Base-by-base conservation (phyloP, 2,113 vertebrate genomes). In the Tiliqua scincoides region DNA sequence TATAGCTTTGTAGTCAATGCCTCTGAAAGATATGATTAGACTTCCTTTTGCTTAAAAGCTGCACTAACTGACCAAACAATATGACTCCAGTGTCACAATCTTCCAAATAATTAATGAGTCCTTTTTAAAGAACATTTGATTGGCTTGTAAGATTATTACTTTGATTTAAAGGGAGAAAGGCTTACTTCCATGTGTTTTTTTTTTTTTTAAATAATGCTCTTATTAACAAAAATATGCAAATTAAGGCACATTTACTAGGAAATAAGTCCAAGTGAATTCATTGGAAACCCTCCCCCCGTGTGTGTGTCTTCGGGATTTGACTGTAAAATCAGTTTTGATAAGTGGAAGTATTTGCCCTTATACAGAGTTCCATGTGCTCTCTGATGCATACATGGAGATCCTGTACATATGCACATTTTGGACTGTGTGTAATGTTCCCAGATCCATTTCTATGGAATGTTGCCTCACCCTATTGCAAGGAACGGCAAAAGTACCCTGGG, bases 1-100 rank as follows among this genome's bases (percentile, higher is more conserved):
- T 95, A 83, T 93, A 92, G 91, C 95, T 94, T 94, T 95, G 94
- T 95, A 95, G 89, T 89, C 73, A 86, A 84, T 92, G 84, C 83
- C 85, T 84, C 85, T 83, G 43, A 92, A 95, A 93, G 89, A 93
- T 92, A 91, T 86, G 88, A 89, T 91, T 87, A 57, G 82, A 81
- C 86, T 91, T 81, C 89, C 84, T 88, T 88, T 68, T 88, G 89
- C 87, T 96, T 94, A 95, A 93, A 96, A 95, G 94, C 90, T 89
- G 70, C 81, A 85, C 84, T 93, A 95, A 94, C 87, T 94, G 87
- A 92, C 88, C 87, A 70, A 95, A 95, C 91, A 96, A 90, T 95
- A 95, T 95, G 89, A 93, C 89, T 90, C 91, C 90, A 82, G 82
- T 92, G 91, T 90, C 83, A 94, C 91, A 92, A 93, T 92, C 91